phyloP scores from a whole-genome alignment of 2,113 vertebrate genomes.

The Passer montanus region DNA sequence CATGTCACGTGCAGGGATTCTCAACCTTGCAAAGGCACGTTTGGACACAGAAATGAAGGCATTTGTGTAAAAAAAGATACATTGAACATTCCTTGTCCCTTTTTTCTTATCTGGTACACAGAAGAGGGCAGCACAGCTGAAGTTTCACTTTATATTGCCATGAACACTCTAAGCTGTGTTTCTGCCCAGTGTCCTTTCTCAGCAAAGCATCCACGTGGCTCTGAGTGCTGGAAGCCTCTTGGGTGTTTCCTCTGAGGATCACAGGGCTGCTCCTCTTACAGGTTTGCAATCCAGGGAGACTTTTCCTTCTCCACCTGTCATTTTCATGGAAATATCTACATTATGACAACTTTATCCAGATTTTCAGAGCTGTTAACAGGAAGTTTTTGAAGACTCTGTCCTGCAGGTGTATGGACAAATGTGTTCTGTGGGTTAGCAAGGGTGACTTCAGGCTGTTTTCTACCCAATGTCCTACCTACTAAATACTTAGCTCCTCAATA shows the following conservation, averaged over 20 bases:
- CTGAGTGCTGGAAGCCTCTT: neutral
- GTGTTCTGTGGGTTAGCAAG: neutral
- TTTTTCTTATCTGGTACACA: neutral
- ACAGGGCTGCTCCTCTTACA: fast-evolving
- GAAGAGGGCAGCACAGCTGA: constrained; percentile 46
- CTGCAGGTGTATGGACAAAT: neutral
- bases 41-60: neutral
- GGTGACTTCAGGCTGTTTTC: neutral
- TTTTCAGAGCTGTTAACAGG: neutral
- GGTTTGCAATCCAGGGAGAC: neutral
- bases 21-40: neutral
- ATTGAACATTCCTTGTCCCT: neutral
- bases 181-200: neutral
- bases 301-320: neutral
- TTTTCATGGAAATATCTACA: neutral
- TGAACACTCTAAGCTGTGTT: neutral
- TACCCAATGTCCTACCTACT: neutral
- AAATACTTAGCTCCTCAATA: neutral
- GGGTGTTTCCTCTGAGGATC: neutral
- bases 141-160: neutral
- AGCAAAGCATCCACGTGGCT: fast-evolving
- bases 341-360: neutral
- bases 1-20: fast-evolving
- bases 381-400: neutral
- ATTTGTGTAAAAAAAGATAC: neutral